Conservation (phyloP, 2,113 vertebrate species). For the Varanus salvator region DNA sequence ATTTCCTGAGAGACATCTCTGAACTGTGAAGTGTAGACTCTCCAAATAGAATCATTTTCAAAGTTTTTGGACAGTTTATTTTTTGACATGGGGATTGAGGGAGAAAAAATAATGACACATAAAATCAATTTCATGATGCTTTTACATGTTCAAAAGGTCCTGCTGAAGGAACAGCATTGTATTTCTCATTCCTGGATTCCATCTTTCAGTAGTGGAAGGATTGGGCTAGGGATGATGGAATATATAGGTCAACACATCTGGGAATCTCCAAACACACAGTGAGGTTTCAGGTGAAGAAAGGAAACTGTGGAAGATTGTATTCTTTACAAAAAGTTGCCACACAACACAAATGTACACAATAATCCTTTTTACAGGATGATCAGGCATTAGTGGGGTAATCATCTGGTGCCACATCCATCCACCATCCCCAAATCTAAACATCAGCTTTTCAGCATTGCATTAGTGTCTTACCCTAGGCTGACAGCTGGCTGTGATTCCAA, state of each 20-base stretch:
- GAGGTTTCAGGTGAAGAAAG: not conserved
- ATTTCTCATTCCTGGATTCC: not conserved
- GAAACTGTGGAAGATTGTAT: not conserved
- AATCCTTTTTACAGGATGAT: not conserved
- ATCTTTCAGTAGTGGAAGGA: not conserved
- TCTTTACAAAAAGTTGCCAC: too few relatives aligned
- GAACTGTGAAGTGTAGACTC: not conserved
- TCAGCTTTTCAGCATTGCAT: not conserved
- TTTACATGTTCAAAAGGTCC: not conserved
- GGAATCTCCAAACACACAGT: not conserved
- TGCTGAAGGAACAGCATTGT: not conserved
- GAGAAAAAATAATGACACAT: not conserved
- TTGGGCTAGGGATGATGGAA: not conserved
- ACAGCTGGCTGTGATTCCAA: not conserved
- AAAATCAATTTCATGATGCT: not conserved
- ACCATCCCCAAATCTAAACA: not conserved
- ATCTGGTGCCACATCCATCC: not conserved
- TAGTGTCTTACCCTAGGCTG: not conserved
- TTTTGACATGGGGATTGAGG: not conserved
- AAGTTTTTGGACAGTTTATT: not conserved
- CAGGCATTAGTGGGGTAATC: not conserved
- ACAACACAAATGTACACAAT: too few relatives aligned
- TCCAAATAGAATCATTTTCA: not conserved
- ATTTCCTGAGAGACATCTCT: conserved; percentile 2
- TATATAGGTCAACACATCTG: too few relatives aligned